Conservation (phyloP, 2,797 vertebrate species). For the Hipposideros larvatus region DNA sequence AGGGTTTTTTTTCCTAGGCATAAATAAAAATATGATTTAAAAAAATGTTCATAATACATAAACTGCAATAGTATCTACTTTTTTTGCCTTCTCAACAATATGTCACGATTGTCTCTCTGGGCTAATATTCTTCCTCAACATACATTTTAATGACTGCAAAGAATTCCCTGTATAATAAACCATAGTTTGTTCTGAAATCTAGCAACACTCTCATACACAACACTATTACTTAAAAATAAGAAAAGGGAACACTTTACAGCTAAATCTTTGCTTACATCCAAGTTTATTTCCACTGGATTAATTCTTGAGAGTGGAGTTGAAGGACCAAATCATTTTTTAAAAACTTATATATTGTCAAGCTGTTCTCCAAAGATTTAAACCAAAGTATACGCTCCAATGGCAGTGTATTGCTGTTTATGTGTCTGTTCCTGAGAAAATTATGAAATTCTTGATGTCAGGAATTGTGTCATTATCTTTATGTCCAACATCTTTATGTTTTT, state of each 20-base stretch:
- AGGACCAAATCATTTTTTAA: not conserved
- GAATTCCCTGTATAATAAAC: not conserved
- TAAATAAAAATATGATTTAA: not conserved
- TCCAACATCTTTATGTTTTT: conserved; percentile 33
- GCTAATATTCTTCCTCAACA: not conserved
- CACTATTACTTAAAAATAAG: not conserved
- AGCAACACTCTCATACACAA: not conserved
- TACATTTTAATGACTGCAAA: conserved; percentile 20
- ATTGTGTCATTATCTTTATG: conserved; percentile 4
- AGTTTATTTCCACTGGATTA: conserved; percentile 49
- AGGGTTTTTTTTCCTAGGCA: not conserved
- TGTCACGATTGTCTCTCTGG: not conserved
- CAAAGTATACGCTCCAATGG: not conserved
- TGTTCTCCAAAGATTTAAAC: conserved; percentile 48
- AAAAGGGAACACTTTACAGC: not conserved
- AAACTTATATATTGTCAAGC: not conserved
- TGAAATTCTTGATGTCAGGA: not conserved
- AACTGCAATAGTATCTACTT: not conserved
- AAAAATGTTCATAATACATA: not conserved
- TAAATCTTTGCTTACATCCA: conserved; percentile 10
- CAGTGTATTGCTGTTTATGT: not conserved
- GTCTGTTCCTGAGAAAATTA: not conserved
- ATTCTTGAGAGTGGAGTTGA: conserved; percentile 16
- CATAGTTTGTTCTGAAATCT: conserved; percentile 58
- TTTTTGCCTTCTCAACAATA: not conserved